Conservation (phyloP, 1,140 invertebrate genomes). For the Bombus waltoni region DNA sequence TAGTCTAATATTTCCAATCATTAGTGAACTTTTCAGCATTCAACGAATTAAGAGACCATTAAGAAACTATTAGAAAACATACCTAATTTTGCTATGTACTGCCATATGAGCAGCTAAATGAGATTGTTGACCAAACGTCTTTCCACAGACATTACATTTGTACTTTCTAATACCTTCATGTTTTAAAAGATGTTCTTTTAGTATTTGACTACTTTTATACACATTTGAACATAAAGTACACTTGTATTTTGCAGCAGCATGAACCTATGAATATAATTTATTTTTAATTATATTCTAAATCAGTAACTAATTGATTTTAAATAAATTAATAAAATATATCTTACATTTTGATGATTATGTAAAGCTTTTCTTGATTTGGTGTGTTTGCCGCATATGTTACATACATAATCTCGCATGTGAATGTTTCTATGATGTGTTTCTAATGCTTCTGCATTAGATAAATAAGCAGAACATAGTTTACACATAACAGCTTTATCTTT, state of each 20-base stretch:
- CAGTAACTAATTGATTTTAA: background rate
- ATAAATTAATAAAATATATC: constrained; percentile 12
- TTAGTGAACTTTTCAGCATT: background rate
- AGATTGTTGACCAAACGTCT: constrained; percentile 73
- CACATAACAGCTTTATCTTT: constrained; percentile 70
- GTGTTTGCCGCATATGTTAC: constrained; percentile 67
- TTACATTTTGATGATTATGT: constrained; percentile 74
- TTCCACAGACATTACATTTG: constrained; percentile 68
- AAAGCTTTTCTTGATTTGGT: constrained; percentile 71
- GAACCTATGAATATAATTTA: constrained; percentile 56
- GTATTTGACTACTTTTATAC: constrained; percentile 73
- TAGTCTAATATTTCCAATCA: background rate
- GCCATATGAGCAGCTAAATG: constrained; percentile 75
- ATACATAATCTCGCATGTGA: constrained; percentile 69
- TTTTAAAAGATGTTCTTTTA: constrained; percentile 75
- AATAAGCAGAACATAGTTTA: constrained; percentile 69
- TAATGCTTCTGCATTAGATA: constrained; percentile 65
- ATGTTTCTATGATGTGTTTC: constrained; percentile 66
- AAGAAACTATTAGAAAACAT: background rate
- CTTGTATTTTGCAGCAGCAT: constrained; percentile 70
- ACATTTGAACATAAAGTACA: constrained; percentile 71
- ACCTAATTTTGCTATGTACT: constrained; percentile 72
- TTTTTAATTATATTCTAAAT: background rate
- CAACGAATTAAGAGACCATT: background rate
- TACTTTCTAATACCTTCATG: constrained; percentile 75